Conservation (phyloP, 2,797 vertebrate species). For the Scolopax bukidnonensis region DNA sequence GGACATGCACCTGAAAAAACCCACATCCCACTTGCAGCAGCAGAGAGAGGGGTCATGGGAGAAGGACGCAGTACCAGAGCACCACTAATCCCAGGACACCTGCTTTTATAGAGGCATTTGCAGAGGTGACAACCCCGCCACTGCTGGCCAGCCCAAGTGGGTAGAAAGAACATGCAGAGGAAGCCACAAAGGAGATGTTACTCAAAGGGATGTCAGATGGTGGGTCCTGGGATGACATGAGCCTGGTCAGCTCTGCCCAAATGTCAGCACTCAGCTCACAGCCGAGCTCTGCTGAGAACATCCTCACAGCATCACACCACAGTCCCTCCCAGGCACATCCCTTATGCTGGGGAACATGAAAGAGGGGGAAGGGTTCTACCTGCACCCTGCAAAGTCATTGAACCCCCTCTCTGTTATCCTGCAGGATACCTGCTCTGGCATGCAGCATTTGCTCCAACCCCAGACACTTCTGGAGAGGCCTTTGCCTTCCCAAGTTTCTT, state of each 20-base stretch:
- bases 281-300: fast-evolving
- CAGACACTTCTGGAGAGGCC: constrained; percentile 45
- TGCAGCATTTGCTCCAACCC: not conserved
- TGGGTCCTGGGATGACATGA: not conserved
- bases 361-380: not conserved
- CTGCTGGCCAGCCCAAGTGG: not conserved
- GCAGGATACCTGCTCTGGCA: constrained; percentile 61
- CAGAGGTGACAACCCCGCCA: fast-evolving
- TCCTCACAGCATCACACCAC: not conserved
- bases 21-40: fast-evolving
- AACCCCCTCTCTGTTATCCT: constrained; percentile 33
- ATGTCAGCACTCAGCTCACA: not conserved
- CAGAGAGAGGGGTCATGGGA: not conserved
- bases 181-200: not conserved
- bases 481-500: constrained; percentile 44
- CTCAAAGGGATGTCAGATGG: not conserved
- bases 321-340: not conserved
- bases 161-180: not conserved
- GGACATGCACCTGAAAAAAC: not conserved
- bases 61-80: not conserved
- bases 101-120: not conserved
- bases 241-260: not conserved
- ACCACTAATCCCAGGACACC: not conserved
- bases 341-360: not conserved
- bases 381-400: not conserved